Evolutionary conservation across 2,888 invertebrate genomes (phyloP).

Genomic region (Protophormia terraenovae): DNA sequence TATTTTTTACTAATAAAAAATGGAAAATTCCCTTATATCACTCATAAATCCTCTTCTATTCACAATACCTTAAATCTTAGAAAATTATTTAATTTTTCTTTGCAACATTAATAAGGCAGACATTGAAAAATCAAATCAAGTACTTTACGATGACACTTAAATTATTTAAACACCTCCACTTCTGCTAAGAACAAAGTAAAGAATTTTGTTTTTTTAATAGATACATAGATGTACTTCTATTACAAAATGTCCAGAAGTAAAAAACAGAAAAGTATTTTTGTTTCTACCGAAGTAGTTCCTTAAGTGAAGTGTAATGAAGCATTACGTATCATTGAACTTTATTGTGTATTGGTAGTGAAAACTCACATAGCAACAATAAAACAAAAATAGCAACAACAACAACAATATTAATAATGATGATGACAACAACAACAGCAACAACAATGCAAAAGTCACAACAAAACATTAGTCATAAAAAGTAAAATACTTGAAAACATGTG

Average conservation of each 20-base stretch:
- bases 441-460: conserved; percentile 16
- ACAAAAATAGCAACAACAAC: not conserved
- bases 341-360: not conserved
- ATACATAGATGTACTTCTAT: no score
- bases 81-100: not conserved
- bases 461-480: conserved; percentile 3
- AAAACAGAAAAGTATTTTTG: not conserved
- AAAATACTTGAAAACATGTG: conserved; percentile 9
- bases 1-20: no score
- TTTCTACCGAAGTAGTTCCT: not conserved
- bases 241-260: not conserved
- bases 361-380: not conserved
- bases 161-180: conserved; percentile 16
- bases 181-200: not conserved
- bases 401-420: not conserved
- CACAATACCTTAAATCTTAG: no score
- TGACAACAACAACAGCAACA: not conserved
- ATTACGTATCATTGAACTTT: conserved; percentile 42
- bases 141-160: conserved; percentile 20
- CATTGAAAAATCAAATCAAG: not conserved
- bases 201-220: not conserved
- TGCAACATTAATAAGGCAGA: not conserved
- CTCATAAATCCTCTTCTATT: no score
- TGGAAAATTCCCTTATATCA: no score
- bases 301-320: conserved; percentile 17